Conservation (phyloP, 2,797 vertebrate species). For the Pipistrellus kuhlii region DNA sequence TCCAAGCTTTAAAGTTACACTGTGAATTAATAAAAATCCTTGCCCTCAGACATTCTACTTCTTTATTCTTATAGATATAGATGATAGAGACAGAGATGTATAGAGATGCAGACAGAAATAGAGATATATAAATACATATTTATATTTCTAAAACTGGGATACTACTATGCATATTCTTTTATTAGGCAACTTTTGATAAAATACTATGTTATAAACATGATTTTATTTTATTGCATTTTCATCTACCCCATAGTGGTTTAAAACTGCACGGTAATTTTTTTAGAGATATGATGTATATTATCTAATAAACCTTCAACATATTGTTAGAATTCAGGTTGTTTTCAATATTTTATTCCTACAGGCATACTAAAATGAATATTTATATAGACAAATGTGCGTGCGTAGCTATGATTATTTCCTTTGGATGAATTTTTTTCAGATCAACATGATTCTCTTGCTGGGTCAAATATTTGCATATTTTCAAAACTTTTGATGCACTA, state of each 20-base stretch:
- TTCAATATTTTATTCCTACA: constrained; percentile 57
- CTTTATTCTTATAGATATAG: constrained; percentile 12
- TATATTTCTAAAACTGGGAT: not conserved
- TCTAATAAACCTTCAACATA: constrained; percentile 54
- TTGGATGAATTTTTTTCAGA: constrained; percentile 37
- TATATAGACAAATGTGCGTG: constrained; percentile 49
- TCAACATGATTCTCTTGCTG: constrained; percentile 26
- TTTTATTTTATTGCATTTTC: constrained; percentile 58
- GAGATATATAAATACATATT: not conserved
- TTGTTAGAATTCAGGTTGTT: not conserved
- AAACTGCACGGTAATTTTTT: constrained; percentile 46
- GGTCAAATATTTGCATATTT: constrained; percentile 37
- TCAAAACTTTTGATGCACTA: constrained; percentile 34
- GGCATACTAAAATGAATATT: constrained; percentile 3
- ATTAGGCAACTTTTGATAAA: constrained; percentile 54
- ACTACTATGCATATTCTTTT: not conserved
- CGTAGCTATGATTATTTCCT: constrained; percentile 6
- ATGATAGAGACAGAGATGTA: not conserved
- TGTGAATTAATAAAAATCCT: not conserved
- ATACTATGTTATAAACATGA: constrained; percentile 35
- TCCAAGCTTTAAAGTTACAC: not conserved
- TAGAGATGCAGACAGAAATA: not conserved
- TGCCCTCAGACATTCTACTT: not conserved
- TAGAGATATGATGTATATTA: constrained; percentile 1
- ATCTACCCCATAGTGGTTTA: not conserved